Evolutionary conservation across 1,140 invertebrate genomes (phyloP), one percentile per base, ranked within the genome.

Genomic region (Heliconius hewitsoni): DNA sequence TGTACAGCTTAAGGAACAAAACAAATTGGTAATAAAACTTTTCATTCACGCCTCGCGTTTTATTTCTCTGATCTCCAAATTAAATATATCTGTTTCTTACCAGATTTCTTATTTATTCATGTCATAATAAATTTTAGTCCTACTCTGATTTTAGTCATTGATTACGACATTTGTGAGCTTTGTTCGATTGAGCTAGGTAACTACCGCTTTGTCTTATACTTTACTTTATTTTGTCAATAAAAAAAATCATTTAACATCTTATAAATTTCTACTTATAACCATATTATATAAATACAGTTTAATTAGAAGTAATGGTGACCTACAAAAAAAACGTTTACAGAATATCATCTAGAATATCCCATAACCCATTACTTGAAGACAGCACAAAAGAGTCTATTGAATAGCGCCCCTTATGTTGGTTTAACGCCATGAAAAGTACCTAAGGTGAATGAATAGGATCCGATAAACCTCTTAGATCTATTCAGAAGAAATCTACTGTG

Each of bases 401-500:
- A 85, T 76, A 23, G 46, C 75, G 60, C 52, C 76, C 79, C 71
- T 74, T 66, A 72, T 55, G 78, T 74, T 74, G 81, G 77, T 81
- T 79, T 82, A 82, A 81, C 82, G 76, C 77, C 73, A 76, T 78
- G 70, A 74, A 78, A 80, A 82, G 82, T 79, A 81, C 74, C 81
- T 81, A 83, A 85, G 80, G 78, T 78, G 82, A 85, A 84, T 85
- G 82, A 81, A 82, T 82, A 81, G 77, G 73, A 81, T 79, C 78
- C 50, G 42, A 80, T 83, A 83, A 85, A 83, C 84, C 87, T 85
- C 86, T 82, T 84, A 80, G 75, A 79, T 74, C 85, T 80, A 84
- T 84, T 85, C 80, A 85, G 80, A 83, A 76, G 81, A 60, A 76
- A 80, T 74, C 73, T 76, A 71, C 66, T 75, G 73, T 78, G 52